A percentile compares a stretch with the other conserved stretches of the same genome.
phyloP scores from a whole-genome alignment of 2,113 vertebrate genomes.

The Cheilinus undulatus region DNA sequence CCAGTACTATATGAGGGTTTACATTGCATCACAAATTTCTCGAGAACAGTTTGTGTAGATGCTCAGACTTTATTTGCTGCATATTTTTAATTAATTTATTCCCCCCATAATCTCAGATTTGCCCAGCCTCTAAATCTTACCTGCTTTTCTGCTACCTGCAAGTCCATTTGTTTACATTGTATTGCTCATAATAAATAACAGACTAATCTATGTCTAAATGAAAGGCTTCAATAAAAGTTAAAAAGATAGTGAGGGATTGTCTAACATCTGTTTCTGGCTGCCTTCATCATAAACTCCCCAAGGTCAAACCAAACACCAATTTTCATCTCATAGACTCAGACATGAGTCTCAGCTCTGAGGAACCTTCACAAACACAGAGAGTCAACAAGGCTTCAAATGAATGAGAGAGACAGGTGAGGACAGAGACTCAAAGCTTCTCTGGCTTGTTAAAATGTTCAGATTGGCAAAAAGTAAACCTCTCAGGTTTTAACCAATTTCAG shows the following conservation, averaged over 20 bases:
- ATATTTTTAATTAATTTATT: too few relatives aligned
- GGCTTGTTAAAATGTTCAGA: constrained; percentile 38
- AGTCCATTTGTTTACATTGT: constrained; percentile 82
- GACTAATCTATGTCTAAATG: constrained; percentile 83
- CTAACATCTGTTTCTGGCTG: constrained; percentile 82
- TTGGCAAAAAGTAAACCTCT: constrained; percentile 37
- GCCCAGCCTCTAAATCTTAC: too few relatives aligned
- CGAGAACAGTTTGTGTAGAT: too few relatives aligned
- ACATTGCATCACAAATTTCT: too few relatives aligned
- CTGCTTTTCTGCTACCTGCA: constrained; percentile 75
- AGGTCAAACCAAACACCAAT: constrained; percentile 83
- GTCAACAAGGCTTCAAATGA: constrained; percentile 66
- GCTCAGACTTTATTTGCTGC: too few relatives aligned
- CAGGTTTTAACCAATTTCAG: constrained; percentile 30
- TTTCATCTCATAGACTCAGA: constrained; percentile 64
- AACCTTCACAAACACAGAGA: constrained; percentile 47
- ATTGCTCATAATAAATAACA: constrained; percentile 80
- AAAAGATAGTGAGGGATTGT: constrained; percentile 84
- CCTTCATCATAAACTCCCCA: constrained; percentile 75
- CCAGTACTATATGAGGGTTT: too few relatives aligned
- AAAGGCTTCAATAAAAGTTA: constrained; percentile 86
- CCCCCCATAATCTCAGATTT: too few relatives aligned
- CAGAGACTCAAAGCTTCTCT: constrained; percentile 46
- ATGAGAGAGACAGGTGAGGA: constrained; percentile 41
- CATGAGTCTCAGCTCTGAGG: constrained; percentile 41